Evolutionary conservation across 1,140 invertebrate genomes (phyloP), one percentile per base, ranked within the genome.

Genomic region (Yoshiicerus persimilis): DNA sequence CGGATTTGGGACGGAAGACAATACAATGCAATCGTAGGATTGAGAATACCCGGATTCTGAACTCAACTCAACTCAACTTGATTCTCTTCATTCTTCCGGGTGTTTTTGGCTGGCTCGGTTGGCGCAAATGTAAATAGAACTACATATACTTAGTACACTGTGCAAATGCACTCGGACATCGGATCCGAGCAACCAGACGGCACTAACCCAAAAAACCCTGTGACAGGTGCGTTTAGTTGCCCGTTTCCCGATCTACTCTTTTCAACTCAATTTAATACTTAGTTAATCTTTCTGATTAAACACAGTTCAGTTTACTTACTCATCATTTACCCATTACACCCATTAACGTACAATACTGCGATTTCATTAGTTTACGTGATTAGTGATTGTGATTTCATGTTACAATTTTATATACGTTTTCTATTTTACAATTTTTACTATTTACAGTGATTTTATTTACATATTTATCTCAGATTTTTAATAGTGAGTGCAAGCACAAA

Each of bases 1-100:
- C 62, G 23, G 1, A 56, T 56, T 56, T 56, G 47, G 47, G 47
- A 56, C 47, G 47, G 47, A 56, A 56, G 64, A 70, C 23, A 70
- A 70, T 25, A 70, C 25, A 70, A 70, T 70, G 27, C 64, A 70
- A 27, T n/a, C 64, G 64, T 70, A 30, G 64, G 23, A 70, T 70
- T 70, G 64, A 70, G 64, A 30, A 70, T 70, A 70, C 64, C 64
- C 64, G 64, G 27, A 70, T 70, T 70, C 23, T 27, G 23, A 70
- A 11, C 64, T 30, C 2, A 70, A 56, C 47, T 56, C 2, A 70
- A 56, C 47, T 56, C 4, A 70, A 27, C 64, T 30, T 27, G 13
- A n/a, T 30, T 70, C 27, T 70, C 64, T 80, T 80, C 75, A 80
- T 36, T 80, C 75, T 80, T 80, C 75, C 75, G 75, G 75, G 75